phyloP scores from a whole-genome alignment of 2,113 vertebrate species.

The Rana temporaria region DNA sequence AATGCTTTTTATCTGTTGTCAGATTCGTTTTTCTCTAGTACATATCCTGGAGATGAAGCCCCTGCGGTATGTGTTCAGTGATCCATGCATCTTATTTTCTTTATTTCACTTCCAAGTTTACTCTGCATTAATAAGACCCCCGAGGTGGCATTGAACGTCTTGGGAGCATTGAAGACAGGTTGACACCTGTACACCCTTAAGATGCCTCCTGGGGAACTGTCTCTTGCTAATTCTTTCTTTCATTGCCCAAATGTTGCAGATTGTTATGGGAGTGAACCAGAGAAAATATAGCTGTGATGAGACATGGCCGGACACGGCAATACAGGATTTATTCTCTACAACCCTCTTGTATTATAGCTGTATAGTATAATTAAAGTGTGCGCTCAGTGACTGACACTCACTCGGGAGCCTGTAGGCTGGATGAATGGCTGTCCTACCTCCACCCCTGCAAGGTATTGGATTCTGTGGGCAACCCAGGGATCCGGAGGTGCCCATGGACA shows the following conservation, averaged over 20 bases:
- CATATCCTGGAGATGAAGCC: conserved; percentile 28
- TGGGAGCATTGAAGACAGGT: conserved; percentile 23
- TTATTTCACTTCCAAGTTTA: conserved; percentile 1
- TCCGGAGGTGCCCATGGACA: too few species aligned
- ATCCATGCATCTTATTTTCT: conserved; percentile 19
- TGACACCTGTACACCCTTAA: conserved; percentile 45
- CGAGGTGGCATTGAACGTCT: conserved; percentile 10
- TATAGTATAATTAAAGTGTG: too few species aligned
- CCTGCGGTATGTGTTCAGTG: conserved; percentile 20
- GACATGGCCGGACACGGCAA: too few species aligned
- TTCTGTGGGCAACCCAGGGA: too few species aligned
- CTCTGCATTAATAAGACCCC: conserved; percentile 41
- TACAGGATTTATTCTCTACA: too few species aligned
- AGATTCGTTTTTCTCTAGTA: conserved; percentile 20
- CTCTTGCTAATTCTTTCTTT: conserved; percentile 7
- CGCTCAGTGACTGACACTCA: too few species aligned
- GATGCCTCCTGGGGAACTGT: conserved; percentile 19
- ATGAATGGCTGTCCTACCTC: too few species aligned
- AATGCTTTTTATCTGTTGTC: conserved; percentile 39
- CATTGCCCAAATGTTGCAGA: conserved; percentile 28
- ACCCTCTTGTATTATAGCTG: too few species aligned
- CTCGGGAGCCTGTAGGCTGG: too few species aligned
- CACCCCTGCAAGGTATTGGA: too few species aligned
- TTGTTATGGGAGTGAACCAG: neutral
- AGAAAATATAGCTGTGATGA: too few species aligned